Evolutionary conservation across 2,797 vertebrate genomes (phyloP).

Genomic region (Scolopax bukidnonensis): DNA sequence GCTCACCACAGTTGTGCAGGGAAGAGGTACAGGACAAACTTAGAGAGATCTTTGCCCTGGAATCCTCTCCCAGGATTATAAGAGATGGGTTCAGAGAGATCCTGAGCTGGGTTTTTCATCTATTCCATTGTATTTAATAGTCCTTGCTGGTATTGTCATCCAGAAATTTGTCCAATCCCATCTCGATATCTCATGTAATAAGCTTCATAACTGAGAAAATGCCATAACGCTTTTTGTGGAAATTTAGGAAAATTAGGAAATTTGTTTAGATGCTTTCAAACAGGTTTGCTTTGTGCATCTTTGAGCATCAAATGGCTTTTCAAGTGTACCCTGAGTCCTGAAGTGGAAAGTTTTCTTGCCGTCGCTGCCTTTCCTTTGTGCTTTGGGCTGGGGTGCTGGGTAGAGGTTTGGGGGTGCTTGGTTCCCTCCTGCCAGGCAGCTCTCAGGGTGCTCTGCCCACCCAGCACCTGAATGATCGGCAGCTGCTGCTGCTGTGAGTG

Average conservation of each 20-base stretch:
- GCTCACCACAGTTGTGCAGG: not conserved
- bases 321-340: not conserved
- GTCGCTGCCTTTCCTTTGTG: not conserved
- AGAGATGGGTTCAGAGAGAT: not conserved
- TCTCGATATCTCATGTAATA: not conserved
- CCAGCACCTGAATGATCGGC: rapidly evolving
- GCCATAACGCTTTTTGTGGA: not conserved
- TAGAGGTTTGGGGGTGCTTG: not conserved
- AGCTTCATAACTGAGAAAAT: not conserved
- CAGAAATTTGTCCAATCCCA: not conserved
- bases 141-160: not conserved
- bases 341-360: not conserved
- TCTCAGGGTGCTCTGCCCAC: not conserved
- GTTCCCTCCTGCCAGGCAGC: not conserved
- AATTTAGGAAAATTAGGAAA: not conserved
- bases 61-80: not conserved
- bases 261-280: not conserved
- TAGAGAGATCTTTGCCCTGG: not conserved
- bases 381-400: not conserved
- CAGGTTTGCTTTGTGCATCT: not conserved
- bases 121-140: not conserved
- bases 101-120: not conserved
- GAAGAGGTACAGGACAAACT: not conserved
- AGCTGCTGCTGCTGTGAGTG: not conserved
- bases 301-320: not conserved